A percentile compares a stretch with the other conserved stretches of the same genome.
These are phyloP conservation scores for Platanista minor DNA, from an alignment of 2,113 vertebrate genomes.

Conservation along the genomic window DNA sequence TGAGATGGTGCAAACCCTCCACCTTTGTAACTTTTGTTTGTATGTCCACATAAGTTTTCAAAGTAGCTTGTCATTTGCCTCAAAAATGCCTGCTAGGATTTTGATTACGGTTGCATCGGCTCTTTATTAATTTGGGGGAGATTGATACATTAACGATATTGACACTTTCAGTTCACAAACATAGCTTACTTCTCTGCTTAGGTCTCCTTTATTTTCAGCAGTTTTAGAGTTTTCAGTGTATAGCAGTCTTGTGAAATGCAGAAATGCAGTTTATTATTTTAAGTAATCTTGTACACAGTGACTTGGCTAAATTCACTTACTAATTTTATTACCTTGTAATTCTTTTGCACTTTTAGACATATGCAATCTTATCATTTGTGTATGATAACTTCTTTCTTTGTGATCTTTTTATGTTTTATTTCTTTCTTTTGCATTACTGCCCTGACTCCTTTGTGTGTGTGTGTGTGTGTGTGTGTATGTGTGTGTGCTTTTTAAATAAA, in stretches of 20 bases:
- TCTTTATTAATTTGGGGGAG: neutral
- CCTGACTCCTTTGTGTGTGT: neutral
- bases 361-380: neutral
- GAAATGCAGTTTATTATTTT: neutral
- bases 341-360: neutral
- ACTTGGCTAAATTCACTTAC: neutral
- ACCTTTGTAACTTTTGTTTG: neutral
- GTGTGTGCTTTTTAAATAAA: too few species aligned
- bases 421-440: neutral
- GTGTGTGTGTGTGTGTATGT: too few species aligned
- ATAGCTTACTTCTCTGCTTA: neutral
- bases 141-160: neutral
- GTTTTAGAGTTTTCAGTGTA: neutral
- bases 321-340: neutral
- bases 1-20: neutral
- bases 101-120: neutral
- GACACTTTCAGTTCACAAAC: neutral
- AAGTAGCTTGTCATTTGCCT: neutral
- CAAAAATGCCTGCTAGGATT: neutral
- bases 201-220: neutral
- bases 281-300: neutral
- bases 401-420: neutral
- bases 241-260: neutral
- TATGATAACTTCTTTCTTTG: too few species aligned
- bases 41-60: neutral